Conservation (phyloP, 2,797 vertebrate genomes). For the Crenuchus spilurus region DNA sequence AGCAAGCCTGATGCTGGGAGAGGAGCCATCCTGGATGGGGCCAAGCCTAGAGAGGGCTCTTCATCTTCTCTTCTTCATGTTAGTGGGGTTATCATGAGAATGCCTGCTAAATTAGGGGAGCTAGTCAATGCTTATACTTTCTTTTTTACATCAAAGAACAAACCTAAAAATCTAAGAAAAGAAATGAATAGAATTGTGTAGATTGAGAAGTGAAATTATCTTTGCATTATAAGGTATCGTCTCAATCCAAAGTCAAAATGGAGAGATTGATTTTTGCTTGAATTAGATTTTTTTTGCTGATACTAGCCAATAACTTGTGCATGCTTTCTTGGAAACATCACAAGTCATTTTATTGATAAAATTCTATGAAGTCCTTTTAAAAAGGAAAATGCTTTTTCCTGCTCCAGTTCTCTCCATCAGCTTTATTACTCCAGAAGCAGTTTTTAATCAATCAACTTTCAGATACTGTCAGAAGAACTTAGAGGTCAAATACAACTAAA, state of each 20-base stretch:
- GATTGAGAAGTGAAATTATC: not conserved
- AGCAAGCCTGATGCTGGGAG: conserved; percentile 60
- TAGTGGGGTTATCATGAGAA: not conserved
- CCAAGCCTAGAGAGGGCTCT: not conserved
- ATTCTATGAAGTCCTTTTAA: not conserved
- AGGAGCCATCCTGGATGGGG: conserved; percentile 53
- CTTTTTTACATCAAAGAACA: not conserved
- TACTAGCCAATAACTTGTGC: not conserved
- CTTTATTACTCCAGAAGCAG: not conserved
- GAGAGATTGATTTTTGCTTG: no score
- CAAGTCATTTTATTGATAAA: no score
- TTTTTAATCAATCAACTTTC: not conserved
- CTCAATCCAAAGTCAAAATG: not conserved
- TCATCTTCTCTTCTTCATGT: conserved; percentile 12
- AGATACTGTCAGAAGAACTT: not conserved
- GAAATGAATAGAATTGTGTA: not conserved
- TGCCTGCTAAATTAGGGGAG: not conserved
- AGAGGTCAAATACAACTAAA: not conserved
- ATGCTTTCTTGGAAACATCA: not conserved
- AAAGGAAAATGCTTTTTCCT: not conserved
- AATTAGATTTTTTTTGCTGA: not conserved
- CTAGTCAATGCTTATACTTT: not conserved
- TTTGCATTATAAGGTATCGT: not conserved
- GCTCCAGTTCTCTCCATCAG: not conserved
- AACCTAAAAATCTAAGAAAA: not conserved